phyloP scores from a whole-genome alignment of 2,797 vertebrate genomes.

The Myiothlypis chrysogaster region DNA sequence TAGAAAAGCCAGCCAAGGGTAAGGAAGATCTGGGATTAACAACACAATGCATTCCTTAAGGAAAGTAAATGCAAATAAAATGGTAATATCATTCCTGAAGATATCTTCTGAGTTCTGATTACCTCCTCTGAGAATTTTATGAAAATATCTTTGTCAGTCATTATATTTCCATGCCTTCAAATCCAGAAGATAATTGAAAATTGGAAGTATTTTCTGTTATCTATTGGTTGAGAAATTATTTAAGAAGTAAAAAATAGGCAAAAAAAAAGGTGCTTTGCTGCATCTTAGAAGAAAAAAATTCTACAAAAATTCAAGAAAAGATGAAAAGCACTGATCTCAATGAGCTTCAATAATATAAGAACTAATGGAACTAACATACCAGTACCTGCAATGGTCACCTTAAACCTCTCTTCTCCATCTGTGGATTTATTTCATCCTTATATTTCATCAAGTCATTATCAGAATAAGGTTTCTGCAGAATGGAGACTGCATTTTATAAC shows the following conservation, averaged over 20 bases:
- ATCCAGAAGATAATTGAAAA: not conserved
- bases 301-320: not conserved
- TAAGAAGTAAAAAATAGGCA: not conserved
- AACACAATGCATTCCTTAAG: not conserved
- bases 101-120: not conserved
- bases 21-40: not conserved
- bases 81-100: not conserved
- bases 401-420: not conserved
- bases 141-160: not conserved
- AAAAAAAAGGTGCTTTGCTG: not conserved
- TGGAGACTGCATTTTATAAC: not conserved
- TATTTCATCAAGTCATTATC: not conserved
- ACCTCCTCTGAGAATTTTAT: not conserved
- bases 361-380: not conserved
- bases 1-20: not conserved
- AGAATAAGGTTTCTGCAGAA: not conserved
- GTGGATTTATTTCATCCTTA: not conserved
- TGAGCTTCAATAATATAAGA: not conserved
- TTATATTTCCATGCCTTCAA: not conserved
- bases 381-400: not conserved
- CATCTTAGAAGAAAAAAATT: not conserved
- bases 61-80: not conserved
- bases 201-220: not conserved
- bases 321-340: not conserved
- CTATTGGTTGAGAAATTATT: not conserved